Evolutionary conservation across 2,113 vertebrate genomes (phyloP), one percentile per base, ranked within the genome.

Genomic region (Ranitomeya imitator): DNA sequence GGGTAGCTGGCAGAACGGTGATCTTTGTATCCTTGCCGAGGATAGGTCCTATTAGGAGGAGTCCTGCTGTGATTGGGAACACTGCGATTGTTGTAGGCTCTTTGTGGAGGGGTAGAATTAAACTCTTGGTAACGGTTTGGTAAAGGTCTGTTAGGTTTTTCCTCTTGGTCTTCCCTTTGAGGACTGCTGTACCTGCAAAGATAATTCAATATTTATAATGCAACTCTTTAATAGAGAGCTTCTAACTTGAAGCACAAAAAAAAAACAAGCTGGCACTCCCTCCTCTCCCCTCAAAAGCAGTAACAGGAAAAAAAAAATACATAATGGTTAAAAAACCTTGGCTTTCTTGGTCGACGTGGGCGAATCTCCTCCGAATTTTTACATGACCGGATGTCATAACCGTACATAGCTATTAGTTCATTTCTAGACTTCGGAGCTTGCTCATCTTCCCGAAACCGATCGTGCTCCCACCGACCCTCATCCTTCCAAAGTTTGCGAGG

Each of bases 401-500:
- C 98, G 0, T 99, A 99, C n/a, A 97, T 94, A 0, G 98, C 96
- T 0, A 99, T 96, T 71, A 99, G 96, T 91, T 99, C 98, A 87
- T 98, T 97, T 6, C 98, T 95, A 78, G 97, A 97, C 92, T 99
- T 99, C 0, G 98, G 98, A 7, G 97, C 98, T 91, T 99, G 98
- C 86, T 99, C 98, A 14, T 99, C 98, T 93, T 99, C 98, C 23
- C 97, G 95, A 93, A 99, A 99, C n/a, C 92, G 95, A 91, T 99
- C 98, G 0, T 99, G 98, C 1, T 97, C 97, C 98, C 98, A 99
- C 55, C 97, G 96, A 3, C 98, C 98, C 89, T 99, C 98, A 0
- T 99, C 98, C 90, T 99, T 99, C 98, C 98, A 99, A 31, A 99
- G 90, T 91, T 98, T 99, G 86, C 98, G 93, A 16, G 71, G 82